phyloP scores from a whole-genome alignment of 2,888 invertebrate species.

The Xestia ashworthii region DNA sequence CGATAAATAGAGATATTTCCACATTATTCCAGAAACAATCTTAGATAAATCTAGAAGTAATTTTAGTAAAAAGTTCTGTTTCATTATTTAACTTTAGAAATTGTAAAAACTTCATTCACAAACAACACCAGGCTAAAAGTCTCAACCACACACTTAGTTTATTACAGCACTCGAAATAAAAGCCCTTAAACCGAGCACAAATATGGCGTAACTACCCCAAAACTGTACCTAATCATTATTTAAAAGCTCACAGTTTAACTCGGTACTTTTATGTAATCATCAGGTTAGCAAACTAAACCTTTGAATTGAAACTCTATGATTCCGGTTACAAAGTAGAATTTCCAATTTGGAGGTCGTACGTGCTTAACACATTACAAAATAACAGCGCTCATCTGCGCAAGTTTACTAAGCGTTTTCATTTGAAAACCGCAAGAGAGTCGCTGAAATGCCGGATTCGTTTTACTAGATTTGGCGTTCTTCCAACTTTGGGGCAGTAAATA shows the following conservation, averaged over 20 bases:
- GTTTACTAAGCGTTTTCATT: slow-evolving; percentile 69
- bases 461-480: slow-evolving; percentile 73
- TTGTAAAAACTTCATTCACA: background rate
- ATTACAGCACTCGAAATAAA: slow-evolving; percentile 41
- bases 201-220: slow-evolving; percentile 54
- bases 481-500: slow-evolving; percentile 73
- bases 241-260: slow-evolving; percentile 65
- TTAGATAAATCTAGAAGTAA: too few species aligned
- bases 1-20: too few species aligned
- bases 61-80: too few species aligned
- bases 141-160: slow-evolving; percentile 19
- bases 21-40: too few species aligned
- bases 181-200: slow-evolving; percentile 54
- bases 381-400: slow-evolving; percentile 61
- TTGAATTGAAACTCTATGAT: slow-evolving; percentile 11
- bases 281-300: slow-evolving; percentile 27
- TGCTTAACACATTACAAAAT: slow-evolving; percentile 67
- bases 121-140: slow-evolving; percentile 15
- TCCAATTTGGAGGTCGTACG: slow-evolving; percentile 5
- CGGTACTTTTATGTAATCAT: slow-evolving; percentile 52
- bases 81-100: background rate
- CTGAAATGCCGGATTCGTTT: slow-evolving; percentile 75
- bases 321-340: slow-evolving; percentile 31
- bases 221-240: slow-evolving; percentile 66
- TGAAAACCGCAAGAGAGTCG: slow-evolving; percentile 72